Evolutionary conservation across 2,888 invertebrate genomes (phyloP).

Genomic region (Tipula lateralis): DNA sequence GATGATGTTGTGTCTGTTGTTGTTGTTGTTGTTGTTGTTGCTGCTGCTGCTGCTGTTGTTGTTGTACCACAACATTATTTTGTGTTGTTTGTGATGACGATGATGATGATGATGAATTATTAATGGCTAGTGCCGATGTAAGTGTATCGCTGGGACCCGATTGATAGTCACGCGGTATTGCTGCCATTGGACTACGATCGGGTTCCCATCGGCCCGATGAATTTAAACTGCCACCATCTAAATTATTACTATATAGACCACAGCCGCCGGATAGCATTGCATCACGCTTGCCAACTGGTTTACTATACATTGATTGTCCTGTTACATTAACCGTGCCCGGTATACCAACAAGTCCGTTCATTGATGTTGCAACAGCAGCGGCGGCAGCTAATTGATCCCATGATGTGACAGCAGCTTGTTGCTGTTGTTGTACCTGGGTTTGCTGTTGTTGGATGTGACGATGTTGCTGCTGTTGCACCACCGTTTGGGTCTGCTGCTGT

Average conservation of each 20-base stretch:
- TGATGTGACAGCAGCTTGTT: constrained; percentile 40
- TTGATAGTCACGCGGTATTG: constrained; percentile 51
- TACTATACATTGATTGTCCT: constrained; percentile 36
- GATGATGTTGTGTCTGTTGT: not conserved
- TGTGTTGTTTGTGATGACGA: not conserved
- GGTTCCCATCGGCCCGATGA: constrained; percentile 38
- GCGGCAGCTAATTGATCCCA: constrained; percentile 46
- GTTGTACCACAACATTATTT: constrained; percentile 37
- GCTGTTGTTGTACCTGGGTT: constrained; percentile 40
- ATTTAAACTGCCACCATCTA: constrained; percentile 31
- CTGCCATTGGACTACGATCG: constrained; percentile 49
- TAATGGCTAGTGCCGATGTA: constrained; percentile 29
- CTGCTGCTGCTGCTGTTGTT: constrained; percentile 31
- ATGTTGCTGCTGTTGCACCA: constrained; percentile 38
- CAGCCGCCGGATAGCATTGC: constrained; percentile 50
- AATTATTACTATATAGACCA: constrained; percentile 33
- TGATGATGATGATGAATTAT: constrained; percentile 13
- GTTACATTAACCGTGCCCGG: constrained; percentile 33
- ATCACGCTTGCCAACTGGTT: constrained; percentile 46
- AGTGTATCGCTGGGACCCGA: constrained; percentile 46
- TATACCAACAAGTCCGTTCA: constrained; percentile 34
- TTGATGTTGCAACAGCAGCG: constrained; percentile 42
- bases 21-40: constrained; percentile 32
- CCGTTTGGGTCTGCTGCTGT: constrained; percentile 40
- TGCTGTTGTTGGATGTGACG: constrained; percentile 38